Evolutionary conservation across 2,888 invertebrate species (phyloP), one percentile per base, ranked within the genome.

Genomic region (Athetis lepigone): DNA sequence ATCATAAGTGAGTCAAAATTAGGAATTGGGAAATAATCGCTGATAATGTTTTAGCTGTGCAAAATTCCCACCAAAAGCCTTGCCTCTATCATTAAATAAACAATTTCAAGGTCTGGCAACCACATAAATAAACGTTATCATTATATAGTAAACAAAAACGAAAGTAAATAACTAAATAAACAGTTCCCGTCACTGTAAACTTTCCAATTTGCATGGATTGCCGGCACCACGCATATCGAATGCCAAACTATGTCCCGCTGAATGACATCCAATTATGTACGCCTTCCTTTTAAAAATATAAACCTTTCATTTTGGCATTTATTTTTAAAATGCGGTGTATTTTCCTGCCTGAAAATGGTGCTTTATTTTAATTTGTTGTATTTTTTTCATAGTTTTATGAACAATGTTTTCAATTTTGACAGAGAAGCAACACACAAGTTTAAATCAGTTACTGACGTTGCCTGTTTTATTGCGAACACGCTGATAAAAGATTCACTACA

Each of bases 241-340:
- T 62, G 62, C 56, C 70, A 56, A 71, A 75, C 70, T 51, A 62
- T 56, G 47, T 51, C n/a, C 18, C 43, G 43, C 13, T 37, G 62
- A 75, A 49, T 62, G 75, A 69, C 70, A 75, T 39, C 50, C 62
- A 61, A 71, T 71, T 71, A 61, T 62, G 40, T 58, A 49, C 52
- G 37, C 39, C 39, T 49, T 40, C 55, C 43, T 36, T 71, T 51
- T 37, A 49, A 69, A 52, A 46, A 54, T 42, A 55, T 47, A 39
- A 40, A 40, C 45, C 33, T 55, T 43, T 36, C 19, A 70, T 65
- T 72, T 50, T 50, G 21, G n/a, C 29, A 19, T 29, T 19, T 0
- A 40, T 21, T 52, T 46, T 46, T 25, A 33, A 23, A 19, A 25
- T n/a, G n/a, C 25, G 9, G 16, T 8, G n/a, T n/a, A n/a, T n/a